Evolutionary conservation across 2,797 vertebrate species (phyloP), one percentile per base, ranked within the genome.

Genomic region (Mormyrops boulengeri): DNA sequence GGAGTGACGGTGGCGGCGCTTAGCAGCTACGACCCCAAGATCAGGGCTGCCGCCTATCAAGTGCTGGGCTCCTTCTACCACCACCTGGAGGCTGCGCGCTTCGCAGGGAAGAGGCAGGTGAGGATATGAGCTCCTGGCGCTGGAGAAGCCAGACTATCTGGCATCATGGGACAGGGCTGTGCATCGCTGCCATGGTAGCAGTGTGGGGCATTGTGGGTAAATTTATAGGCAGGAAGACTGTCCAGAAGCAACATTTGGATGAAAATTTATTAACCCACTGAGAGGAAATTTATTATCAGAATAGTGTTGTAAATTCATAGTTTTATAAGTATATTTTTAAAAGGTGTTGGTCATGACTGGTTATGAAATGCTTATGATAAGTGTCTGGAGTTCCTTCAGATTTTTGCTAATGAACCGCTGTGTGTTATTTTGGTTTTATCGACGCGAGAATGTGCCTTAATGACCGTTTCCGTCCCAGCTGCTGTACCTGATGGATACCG

Each of bases 31-130:
- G 97, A 99, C 93, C 92, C 95, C 44, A 97, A 95, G 90, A 92
- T 97, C 94, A 95, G 98, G 90, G 97, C 97, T 0, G 96, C 96
- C 0, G 98, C 97, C 0, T 99, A 97, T 87, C 95, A 96, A 0
- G 94, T 99, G 49, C 94, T 99, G 85, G 96, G 94, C 50, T 96
- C 95, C 87, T 99, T 97, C 94, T 95, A 96, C 92, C 96, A 96
- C 1, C 98, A 99, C 14, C 93, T 99, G 91, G 97, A 99, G 91
- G 97, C 95, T 0, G 96, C 97, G 26, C 95, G 94, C 7, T 97
- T 98, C 92, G 95, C 95, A 91, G 97, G 98, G 92, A 97, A 96
- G 94, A 95, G 91, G 91, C 98, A 98, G 96, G 98, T 98, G 89
- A 92, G 93, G 2, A n/a, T 30, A 22, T 1, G 2, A 34, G 2